Conservation (phyloP, 53 echinoderm and acorn worm species). For the Paracentrotus lividus region DNA sequence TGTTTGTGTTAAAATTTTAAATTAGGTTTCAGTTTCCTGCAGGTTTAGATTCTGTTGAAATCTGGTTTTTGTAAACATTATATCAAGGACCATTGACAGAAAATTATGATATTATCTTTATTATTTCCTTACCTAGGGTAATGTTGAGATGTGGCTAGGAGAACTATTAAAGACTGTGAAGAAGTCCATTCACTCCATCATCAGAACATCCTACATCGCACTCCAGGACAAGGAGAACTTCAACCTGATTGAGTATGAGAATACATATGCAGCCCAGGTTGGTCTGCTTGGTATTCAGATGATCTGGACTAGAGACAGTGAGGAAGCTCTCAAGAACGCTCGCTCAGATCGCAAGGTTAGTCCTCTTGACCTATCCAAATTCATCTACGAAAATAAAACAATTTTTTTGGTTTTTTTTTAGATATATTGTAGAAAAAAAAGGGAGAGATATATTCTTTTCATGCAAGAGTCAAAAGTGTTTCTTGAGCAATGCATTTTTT, state of each 20-base stretch:
- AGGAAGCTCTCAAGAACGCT: constrained; percentile 97
- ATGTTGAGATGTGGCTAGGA: constrained; percentile 98
- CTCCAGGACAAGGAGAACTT: constrained; percentile 96
- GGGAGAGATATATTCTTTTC: no score
- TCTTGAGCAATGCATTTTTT: no score
- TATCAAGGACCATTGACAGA: no score
- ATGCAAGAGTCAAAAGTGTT: no score
- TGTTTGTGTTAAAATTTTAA: no score
- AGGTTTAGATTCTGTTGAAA: no score
- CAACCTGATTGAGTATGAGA: constrained; percentile 97
- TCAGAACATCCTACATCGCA: constrained; percentile 87
- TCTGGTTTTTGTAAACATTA: no score
- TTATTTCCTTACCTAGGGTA: constrained; percentile 76
- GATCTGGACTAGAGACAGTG: constrained; percentile 98
- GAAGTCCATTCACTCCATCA: constrained; percentile 93
- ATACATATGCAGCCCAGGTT: constrained; percentile 95
- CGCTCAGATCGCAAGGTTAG: constrained; percentile 92
- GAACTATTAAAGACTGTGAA: constrained; percentile 82
- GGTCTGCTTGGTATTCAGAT: constrained; percentile 97
- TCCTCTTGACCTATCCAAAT: neutral
- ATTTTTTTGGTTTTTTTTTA: no score
- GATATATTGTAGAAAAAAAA: no score
- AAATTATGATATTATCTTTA: no score
- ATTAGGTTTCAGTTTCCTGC: no score
- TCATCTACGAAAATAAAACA: no score